phyloP scores from a whole-genome alignment of 92 coral and sea anemone species.

The Hydrozoanthus gracilis region DNA sequence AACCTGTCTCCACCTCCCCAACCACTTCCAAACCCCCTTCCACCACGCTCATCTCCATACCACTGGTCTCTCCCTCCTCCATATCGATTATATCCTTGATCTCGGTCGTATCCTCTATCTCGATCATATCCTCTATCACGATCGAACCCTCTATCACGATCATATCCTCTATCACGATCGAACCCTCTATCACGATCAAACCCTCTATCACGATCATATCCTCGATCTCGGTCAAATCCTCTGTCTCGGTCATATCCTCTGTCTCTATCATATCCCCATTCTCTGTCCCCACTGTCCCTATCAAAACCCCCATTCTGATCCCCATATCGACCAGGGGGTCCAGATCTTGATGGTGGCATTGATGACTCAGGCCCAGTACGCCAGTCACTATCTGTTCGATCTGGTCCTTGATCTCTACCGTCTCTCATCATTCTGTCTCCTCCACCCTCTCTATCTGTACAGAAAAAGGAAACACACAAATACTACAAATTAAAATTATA shows the following conservation, averaged over 20 bases:
- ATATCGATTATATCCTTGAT: constrained; percentile 28
- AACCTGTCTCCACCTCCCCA: constrained; percentile 61
- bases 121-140: constrained; percentile 51
- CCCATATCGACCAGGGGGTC: constrained; percentile 49
- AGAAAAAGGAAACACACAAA: background rate
- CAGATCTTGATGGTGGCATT: constrained; percentile 57
- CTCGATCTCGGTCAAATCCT: constrained; percentile 16
- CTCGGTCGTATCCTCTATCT: constrained; percentile 17
- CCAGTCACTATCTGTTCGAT: constrained; percentile 85
- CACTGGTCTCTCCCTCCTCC: constrained; percentile 51
- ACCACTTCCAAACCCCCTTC: constrained; percentile 71
- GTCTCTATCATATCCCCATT: constrained; percentile 28
- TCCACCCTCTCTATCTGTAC: constrained; percentile 50
- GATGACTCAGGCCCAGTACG: constrained; percentile 74
- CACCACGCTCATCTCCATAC: constrained; percentile 47
- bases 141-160: constrained; percentile 21
- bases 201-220: constrained; percentile 45
- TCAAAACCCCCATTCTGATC: constrained; percentile 58
- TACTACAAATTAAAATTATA: background rate
- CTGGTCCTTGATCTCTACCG: constrained; percentile 68
- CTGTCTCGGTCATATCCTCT: constrained; percentile 34
- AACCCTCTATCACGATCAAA: constrained; percentile 34
- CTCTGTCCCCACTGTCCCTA: constrained; percentile 60
- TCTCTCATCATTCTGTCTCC: constrained; percentile 74
- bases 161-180: constrained; percentile 32